Evolutionary conservation across 2,113 vertebrate genomes (phyloP).

Genomic region (Brevimyrus niger): DNA sequence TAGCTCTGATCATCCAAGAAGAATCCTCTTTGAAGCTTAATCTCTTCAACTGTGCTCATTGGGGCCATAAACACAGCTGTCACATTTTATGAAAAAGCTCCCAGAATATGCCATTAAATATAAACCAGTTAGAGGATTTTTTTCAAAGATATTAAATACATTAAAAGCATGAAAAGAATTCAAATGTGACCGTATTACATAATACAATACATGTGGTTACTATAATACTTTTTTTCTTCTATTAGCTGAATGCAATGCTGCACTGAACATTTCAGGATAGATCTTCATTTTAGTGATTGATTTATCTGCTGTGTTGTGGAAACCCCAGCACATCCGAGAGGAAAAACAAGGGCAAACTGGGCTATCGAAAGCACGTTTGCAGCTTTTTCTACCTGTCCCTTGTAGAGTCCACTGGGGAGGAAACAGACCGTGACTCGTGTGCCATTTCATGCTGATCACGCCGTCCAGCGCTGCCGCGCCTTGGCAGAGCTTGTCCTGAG

Average conservation of each 20-base stretch:
- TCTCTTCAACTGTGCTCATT: conserved; percentile 2
- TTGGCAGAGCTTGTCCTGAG: not conserved
- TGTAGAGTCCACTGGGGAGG: not conserved
- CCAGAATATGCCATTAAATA: not conserved
- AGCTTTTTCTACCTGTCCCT: not conserved
- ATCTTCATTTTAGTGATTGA: not conserved
- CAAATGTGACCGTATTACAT: not conserved
- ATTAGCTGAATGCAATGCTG: not conserved
- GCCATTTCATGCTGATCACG: conserved; percentile 23
- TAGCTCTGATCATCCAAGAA: not conserved
- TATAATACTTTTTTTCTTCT: not conserved
- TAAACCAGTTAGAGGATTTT: not conserved
- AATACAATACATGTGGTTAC: not conserved
- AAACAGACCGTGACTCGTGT: conserved; percentile 21
- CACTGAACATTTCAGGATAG: not conserved
- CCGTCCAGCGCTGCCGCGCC: conserved; percentile 2
- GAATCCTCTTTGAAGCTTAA: not conserved
- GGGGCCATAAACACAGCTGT: not conserved
- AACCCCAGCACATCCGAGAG: not conserved
- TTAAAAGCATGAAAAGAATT: not conserved
- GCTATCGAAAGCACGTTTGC: not conserved
- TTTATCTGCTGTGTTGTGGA: not conserved
- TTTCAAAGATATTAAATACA: not conserved
- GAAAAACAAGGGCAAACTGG: not conserved
- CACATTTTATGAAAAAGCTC: not conserved